Conservation (phyloP, 2,888 invertebrate species). For the Noctuana brunneofusca region DNA sequence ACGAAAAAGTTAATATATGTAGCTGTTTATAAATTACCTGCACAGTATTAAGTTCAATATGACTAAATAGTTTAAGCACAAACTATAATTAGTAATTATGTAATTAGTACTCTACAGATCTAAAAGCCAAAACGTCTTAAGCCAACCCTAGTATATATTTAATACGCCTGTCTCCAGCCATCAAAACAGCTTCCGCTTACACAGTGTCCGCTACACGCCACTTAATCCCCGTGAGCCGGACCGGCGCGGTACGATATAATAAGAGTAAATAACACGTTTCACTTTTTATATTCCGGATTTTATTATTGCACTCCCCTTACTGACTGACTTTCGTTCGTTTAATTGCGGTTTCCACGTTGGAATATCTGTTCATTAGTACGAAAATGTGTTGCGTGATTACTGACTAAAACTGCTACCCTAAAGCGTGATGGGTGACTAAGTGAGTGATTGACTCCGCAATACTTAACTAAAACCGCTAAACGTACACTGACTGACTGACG, state of each 20-base stretch:
- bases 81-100: no score
- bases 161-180: neutral
- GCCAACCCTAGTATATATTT: neutral
- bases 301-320: conserved; percentile 25
- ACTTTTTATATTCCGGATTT: conserved; percentile 30
- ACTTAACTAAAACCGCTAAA: no score
- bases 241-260: conserved; percentile 41
- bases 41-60: no score
- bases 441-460: no score
- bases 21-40: no score
- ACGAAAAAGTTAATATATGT: no score
- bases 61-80: no score
- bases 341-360: neutral
- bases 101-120: no score
- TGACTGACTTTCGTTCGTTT: conserved; percentile 22
- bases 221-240: conserved; percentile 37
- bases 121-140: no score
- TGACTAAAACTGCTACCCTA: neutral
- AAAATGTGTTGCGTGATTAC: neutral
- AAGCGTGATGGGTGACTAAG: no score
- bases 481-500: no score
- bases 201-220: conserved; percentile 9
- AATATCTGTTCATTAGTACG: neutral
- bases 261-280: conserved; percentile 42
- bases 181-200: conserved; percentile 29